These are phyloP conservation scores for Lepas anatifera DNA, from an alignment of 2,888 invertebrate species.

Conservation along the genomic window DNA sequence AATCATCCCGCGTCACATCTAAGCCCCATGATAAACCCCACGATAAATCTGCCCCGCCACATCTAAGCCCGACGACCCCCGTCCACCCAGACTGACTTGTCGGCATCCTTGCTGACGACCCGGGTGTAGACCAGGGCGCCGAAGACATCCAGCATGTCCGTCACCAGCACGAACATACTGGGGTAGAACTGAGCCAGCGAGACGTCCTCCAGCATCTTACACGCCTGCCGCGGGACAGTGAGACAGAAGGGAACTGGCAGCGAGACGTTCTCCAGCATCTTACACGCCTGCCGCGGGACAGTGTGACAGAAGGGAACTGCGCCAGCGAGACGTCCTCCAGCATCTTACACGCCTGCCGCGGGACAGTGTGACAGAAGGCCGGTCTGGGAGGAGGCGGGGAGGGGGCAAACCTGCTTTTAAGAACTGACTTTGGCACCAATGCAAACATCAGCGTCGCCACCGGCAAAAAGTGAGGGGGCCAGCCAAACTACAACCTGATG, in stretches of 20 bases:
- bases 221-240: conserved; percentile 48
- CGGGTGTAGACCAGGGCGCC: conserved; percentile 78
- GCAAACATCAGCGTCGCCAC: too few species aligned
- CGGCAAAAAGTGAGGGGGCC: too few species aligned
- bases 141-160: conserved; percentile 91
- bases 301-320: too few species aligned
- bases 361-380: too few species aligned
- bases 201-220: conserved; percentile 80
- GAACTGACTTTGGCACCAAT: too few species aligned
- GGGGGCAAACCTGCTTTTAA: too few species aligned
- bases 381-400: too few species aligned
- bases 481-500: too few species aligned
- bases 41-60: too few species aligned
- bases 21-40: too few species aligned
- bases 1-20: too few species aligned
- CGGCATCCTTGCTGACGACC: conserved; percentile 58
- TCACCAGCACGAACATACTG: conserved; percentile 91
- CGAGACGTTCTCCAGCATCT: not conserved
- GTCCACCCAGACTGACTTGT: conserved; percentile 34
- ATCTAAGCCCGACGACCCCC: conserved; percentile 16
- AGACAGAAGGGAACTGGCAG: not conserved
- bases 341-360: not conserved
- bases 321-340: not conserved
- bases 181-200: conserved; percentile 91
- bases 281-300: not conserved